phyloP scores from a whole-genome alignment of 2,888 invertebrate genomes.

The Drosophila hamatofila region DNA sequence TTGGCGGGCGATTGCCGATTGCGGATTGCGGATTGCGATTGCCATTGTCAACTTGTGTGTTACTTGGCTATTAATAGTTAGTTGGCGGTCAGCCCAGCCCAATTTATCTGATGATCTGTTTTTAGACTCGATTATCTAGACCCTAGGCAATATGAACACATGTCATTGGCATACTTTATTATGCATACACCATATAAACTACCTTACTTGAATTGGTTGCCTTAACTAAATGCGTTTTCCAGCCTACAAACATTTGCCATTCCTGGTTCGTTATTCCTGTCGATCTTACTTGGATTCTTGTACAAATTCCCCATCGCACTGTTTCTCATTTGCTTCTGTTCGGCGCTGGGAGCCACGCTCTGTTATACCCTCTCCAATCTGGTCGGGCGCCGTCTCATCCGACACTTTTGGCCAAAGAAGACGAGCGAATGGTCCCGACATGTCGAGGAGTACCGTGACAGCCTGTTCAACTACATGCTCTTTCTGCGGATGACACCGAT shows the following conservation, averaged over 20 bases:
- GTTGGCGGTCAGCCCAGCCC: conserved; percentile 13
- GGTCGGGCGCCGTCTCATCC: conserved; percentile 93
- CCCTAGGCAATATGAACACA: conserved; percentile 1
- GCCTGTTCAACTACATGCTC: conserved; percentile 97
- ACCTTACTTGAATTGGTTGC: conserved; percentile 67
- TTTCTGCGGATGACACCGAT: conserved; percentile 99
- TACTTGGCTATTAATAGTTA: conserved; percentile 48
- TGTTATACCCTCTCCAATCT: conserved; percentile 97
- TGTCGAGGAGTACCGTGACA: conserved; percentile 93
- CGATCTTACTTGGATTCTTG: conserved; percentile 98
- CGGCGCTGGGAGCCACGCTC: conserved; percentile 97
- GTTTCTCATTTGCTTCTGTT: conserved; percentile 95
- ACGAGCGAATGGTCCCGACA: conserved; percentile 94
- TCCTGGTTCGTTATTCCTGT: conserved; percentile 98
- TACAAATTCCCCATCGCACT: conserved; percentile 97
- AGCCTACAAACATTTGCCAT: conserved; percentile 99
- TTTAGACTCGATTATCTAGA: conserved; percentile 23
- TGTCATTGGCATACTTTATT: not conserved
- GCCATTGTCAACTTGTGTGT: conserved; percentile 49
- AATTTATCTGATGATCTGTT: conserved; percentile 35
- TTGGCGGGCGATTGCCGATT: not conserved
- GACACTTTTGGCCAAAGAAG: conserved; percentile 94
- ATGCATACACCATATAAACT: not conserved
- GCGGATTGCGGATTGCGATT: conserved; percentile 5
- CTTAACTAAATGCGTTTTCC: conserved; percentile 74